Base-by-base conservation (phyloP, 1,140 invertebrate genomes). In the Megalonaias nervosa region DNA sequence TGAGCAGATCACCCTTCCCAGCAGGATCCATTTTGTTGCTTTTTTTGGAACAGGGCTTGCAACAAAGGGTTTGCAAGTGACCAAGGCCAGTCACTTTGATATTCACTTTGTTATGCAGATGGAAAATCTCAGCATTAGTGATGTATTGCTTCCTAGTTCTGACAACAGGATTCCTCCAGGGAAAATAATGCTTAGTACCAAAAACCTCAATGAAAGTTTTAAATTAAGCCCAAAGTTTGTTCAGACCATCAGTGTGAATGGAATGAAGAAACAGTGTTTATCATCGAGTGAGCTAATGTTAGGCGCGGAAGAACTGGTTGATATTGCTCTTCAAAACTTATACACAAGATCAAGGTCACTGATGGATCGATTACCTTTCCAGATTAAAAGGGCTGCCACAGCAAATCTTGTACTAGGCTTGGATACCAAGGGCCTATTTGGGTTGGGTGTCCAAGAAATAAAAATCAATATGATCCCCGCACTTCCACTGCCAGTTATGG, bases 291-390 rank as follows among this genome's bases (percentile, higher is more conserved):
- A 81, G 60, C 72, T 84, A 59, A 21, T 73, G 9, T 59, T 64
- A 59, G 26, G 71, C 14, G 74, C 81, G 12, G 81, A 85, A 60
- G 77, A 67, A n/a, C 48, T 88, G 73, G 56, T 87, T 9, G 80
- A 83, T 14, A 80, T 73, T 21, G 81, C 83, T 67, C 57, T 88
- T 17, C 77, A 84, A 64, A 84, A 76, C 58, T 72, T 89, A 15
- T 84, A 83, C 48, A 82, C 79, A 57, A 81, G 80, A 57, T 79
- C 77, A 48, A 80, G 83, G 57, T 84, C 73, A 31, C 61, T 81
- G 2, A 81, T 85, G 57, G 87, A 88, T 57, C 73, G 81, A 31
- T 71, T 89, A 3, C 86, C 87, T n/a, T 87, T 87, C 71, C 80
- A 73, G 58, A 73, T 89, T 16, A 80, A 83, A 38, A 67, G 83